Evolutionary conservation across 2,113 vertebrate species (phyloP).

Genomic region (Scopus umbretta): DNA sequence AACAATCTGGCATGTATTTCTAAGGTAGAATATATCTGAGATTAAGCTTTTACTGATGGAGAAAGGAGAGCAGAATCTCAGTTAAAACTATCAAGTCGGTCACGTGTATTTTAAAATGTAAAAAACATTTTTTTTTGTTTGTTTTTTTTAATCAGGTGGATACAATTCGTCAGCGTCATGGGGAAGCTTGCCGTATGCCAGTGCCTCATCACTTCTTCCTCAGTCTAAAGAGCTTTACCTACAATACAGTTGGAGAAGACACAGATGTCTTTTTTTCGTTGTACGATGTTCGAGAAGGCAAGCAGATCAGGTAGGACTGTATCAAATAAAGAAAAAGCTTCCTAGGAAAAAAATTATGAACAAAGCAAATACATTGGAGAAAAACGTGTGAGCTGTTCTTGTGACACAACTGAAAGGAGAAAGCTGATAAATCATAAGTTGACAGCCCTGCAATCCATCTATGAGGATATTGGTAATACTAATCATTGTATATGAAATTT

Average conservation of each 20-base stretch:
- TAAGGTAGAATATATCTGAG: background rate
- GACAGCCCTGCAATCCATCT: background rate
- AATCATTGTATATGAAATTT: background rate
- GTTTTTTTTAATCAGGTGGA: constrained; percentile 79
- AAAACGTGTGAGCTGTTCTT: background rate
- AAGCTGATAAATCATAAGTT: background rate
- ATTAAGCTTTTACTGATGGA: background rate
- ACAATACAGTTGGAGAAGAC: constrained; percentile 96
- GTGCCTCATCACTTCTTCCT: constrained; percentile 95
- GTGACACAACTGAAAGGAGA: background rate
- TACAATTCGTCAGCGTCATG: constrained; percentile 85
- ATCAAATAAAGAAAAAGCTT: background rate
- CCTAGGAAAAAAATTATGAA: background rate
- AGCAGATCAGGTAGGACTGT: constrained; percentile 88
- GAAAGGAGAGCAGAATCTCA: background rate
- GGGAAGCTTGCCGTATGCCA: constrained; percentile 86
- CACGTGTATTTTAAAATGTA: background rate
- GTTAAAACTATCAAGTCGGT: background rate
- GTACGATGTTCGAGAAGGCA: constrained; percentile 91
- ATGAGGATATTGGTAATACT: background rate
- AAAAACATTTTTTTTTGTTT: background rate
- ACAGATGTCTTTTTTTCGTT: constrained; percentile 93
- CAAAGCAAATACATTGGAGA: background rate
- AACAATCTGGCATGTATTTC: background rate
- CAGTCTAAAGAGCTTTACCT: constrained; percentile 96